phyloP scores from a whole-genome alignment of 2,113 vertebrate genomes.

The Prionailurus viverrinus region DNA sequence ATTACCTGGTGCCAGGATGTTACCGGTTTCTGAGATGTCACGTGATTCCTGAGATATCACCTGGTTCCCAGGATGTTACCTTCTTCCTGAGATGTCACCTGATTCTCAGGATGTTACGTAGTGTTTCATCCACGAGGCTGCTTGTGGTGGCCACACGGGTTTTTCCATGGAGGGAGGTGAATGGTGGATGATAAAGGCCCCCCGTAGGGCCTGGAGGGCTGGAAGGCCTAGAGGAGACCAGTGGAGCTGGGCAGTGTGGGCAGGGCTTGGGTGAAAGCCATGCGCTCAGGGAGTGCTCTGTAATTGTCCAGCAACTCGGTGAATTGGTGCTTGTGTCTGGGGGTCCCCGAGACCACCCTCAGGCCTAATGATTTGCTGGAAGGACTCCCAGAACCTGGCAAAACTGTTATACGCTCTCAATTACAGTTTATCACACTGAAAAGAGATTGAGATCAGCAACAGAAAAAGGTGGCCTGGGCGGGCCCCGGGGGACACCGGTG shows the following conservation, averaged over 20 bases:
- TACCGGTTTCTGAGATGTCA: background rate
- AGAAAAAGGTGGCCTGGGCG: fast-evolving
- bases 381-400: background rate
- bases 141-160: too few relatives aligned
- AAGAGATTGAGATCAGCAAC: background rate
- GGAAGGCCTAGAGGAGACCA: background rate
- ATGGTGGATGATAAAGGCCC: fast-evolving
- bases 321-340: background rate
- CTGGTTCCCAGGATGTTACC: background rate
- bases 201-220: fast-evolving
- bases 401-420: fast-evolving
- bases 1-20: background rate
- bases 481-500: fast-evolving
- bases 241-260: background rate
- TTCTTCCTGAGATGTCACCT: background rate
- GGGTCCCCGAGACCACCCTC: background rate
- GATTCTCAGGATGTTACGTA: too few relatives aligned
- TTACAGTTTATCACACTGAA: background rate
- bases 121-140: background rate
- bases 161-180: background rate
- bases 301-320: background rate
- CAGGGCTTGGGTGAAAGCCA: background rate
- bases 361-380: background rate
- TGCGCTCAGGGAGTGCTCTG: fast-evolving
- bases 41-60: fast-evolving